A percentile compares a stretch with the other conserved stretches of the same genome.
Conservation (phyloP, 2,888 invertebrate genomes). For the Ectemnius lituratus region DNA sequence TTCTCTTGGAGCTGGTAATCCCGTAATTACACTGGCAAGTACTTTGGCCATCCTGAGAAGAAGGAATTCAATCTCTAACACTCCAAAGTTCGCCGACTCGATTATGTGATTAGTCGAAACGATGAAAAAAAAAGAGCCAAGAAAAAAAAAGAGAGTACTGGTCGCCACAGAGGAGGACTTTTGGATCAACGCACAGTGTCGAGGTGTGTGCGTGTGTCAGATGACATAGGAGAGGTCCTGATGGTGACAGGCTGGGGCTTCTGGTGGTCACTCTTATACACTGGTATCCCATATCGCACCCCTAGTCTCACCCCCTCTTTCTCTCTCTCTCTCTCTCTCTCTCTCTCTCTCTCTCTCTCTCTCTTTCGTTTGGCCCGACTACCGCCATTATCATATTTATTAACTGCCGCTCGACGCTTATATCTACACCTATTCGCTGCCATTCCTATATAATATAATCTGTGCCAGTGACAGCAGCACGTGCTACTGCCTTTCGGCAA, state of each 20-base stretch:
- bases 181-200: slow-evolving; percentile 8
- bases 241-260: slow-evolving; percentile 74
- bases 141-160: slow-evolving; percentile 6
- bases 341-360: slow-evolving; percentile 17
- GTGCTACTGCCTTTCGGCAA: slow-evolving; percentile 62
- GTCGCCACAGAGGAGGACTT: slow-evolving; percentile 11
- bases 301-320: slow-evolving; percentile 49
- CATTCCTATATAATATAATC: slow-evolving; percentile 77
- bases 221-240: slow-evolving; percentile 74
- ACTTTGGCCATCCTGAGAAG: no score
- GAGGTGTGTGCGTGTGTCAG: slow-evolving; percentile 48
- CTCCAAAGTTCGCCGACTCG: no score
- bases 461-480: slow-evolving; percentile 77
- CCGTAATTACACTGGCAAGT: no score
- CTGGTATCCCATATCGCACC: slow-evolving; percentile 68
- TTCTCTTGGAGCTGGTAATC: no score
- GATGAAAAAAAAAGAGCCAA: no score
- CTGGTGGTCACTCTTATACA: slow-evolving; percentile 76
- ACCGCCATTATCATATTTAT: slow-evolving; percentile 77
- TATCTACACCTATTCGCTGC: slow-evolving; percentile 75
- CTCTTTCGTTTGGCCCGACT: not conserved
- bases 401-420: slow-evolving; percentile 75
- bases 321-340: slow-evolving; percentile 45
- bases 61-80: no score
- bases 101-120: not conserved